Conservation (phyloP, 2,797 vertebrate genomes). For the Phataginus tetradactyla region DNA sequence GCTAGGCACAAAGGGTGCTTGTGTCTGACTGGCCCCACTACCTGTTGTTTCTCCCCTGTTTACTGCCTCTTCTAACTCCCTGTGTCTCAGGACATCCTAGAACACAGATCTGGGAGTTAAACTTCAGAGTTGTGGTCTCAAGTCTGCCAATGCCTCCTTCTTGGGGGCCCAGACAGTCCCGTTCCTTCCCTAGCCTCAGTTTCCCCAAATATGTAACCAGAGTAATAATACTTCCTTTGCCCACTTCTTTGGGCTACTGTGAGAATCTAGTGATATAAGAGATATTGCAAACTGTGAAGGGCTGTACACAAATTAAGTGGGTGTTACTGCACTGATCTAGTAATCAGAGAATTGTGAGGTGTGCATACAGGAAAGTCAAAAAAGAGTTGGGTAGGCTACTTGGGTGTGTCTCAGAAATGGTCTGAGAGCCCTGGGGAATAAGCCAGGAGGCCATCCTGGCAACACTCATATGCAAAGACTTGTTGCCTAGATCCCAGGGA, state of each 20-base stretch:
- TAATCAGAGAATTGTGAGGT: neutral
- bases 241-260: accelerated
- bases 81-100: neutral
- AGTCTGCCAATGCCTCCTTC: neutral
- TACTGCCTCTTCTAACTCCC: neutral
- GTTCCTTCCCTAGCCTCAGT: neutral
- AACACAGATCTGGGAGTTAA: neutral
- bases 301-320: neutral
- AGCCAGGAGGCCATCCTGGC: neutral
- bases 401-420: neutral
- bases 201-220: neutral
- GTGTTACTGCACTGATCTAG: neutral
- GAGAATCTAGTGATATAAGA: neutral
- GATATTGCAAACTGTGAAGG: neutral
- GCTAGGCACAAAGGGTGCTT: neutral
- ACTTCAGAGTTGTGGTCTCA: neutral
- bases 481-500: neutral
- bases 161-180: neutral
- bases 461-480: accelerated
- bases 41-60: too few relatives aligned
- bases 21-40: neutral
- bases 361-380: neutral
- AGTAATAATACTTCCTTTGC: neutral
- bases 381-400: neutral
- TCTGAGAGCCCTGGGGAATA: neutral